These are phyloP conservation scores for Penaeus chinensis DNA, from an alignment of 1,140 invertebrate species.

Conservation along the genomic window DNA sequence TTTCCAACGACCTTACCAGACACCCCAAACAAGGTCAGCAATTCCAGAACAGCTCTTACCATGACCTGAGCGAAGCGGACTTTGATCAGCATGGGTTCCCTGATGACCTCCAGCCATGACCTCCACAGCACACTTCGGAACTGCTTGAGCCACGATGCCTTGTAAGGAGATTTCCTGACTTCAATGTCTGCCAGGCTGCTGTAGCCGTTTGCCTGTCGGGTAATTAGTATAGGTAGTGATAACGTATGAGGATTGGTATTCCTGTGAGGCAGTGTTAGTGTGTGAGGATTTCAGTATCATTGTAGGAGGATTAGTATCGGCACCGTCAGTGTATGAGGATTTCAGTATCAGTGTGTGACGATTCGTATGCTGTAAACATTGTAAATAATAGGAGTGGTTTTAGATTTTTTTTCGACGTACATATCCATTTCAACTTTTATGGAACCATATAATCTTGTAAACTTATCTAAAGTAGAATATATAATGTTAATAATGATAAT, in stretches of 20 bases:
- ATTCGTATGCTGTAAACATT: not conserved
- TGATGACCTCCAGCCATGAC: conserved; percentile 86
- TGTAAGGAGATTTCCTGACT: conserved; percentile 76
- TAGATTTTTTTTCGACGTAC: too few relatives aligned
- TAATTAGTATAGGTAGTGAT: conserved; percentile 12
- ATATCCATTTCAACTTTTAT: too few relatives aligned
- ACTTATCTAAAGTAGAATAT: too few relatives aligned
- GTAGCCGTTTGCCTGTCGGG: conserved; percentile 17
- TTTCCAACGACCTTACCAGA: too few relatives aligned
- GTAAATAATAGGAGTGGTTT: not conserved
- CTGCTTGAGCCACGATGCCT: conserved; percentile 88
- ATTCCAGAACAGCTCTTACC: conserved; percentile 70
- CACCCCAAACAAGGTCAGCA: not conserved
- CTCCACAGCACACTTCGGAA: conserved; percentile 90
- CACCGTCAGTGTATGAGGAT: not conserved
- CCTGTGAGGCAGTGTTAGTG: not conserved
- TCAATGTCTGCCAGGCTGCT: conserved; percentile 37
- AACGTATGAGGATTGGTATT: too few relatives aligned
- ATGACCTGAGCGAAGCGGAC: conserved; percentile 88
- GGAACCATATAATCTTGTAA: too few relatives aligned
- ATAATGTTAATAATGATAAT: too few relatives aligned
- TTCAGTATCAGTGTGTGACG: conserved; percentile 10
- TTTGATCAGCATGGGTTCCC: conserved; percentile 90
- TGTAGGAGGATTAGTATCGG: not conserved
- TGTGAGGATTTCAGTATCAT: conserved; percentile 65